Percentiles rank a stretch among this genome's conserved stretches.
These are phyloP conservation scores for Oligia latruncula DNA, from an alignment of 2,888 invertebrate genomes.

Conservation along the genomic window DNA sequence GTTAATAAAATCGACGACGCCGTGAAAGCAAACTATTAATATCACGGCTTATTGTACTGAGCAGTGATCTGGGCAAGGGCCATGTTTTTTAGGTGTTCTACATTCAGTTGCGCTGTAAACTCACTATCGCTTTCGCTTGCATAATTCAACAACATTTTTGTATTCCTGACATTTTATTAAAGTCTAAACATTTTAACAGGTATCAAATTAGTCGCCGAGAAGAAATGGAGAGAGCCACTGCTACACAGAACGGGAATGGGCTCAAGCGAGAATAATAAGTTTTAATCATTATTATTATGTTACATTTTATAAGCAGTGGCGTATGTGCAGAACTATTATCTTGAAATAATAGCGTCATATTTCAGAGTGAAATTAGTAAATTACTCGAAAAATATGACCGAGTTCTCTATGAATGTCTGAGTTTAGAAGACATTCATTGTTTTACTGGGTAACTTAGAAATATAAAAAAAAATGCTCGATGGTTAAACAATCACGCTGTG, in stretches of 20 bases:
- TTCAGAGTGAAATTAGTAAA: slow-evolving; percentile 25
- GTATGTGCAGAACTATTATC: slow-evolving; percentile 33
- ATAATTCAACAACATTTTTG: background rate
- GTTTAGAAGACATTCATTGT: slow-evolving; percentile 43
- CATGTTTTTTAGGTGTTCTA: slow-evolving; percentile 31
- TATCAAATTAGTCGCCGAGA: slow-evolving; percentile 91
- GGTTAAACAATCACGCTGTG: slow-evolving; percentile 71
- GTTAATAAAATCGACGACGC: slow-evolving; percentile 34
- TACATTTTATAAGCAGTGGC: slow-evolving; percentile 35
- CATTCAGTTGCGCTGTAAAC: slow-evolving; percentile 12
- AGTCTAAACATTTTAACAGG: slow-evolving; percentile 70
- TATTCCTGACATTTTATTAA: background rate
- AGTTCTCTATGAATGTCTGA: slow-evolving; percentile 40
- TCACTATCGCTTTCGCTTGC: background rate
- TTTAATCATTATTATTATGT: slow-evolving; percentile 25
- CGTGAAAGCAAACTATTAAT: slow-evolving; percentile 61
- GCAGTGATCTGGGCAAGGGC: slow-evolving; percentile 53
- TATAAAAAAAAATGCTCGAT: slow-evolving; percentile 38
- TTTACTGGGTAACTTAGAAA: slow-evolving; percentile 45
- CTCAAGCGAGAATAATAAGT: slow-evolving; percentile 90
- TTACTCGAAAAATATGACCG: slow-evolving; percentile 31
- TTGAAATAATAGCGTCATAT: slow-evolving; percentile 34
- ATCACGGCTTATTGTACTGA: slow-evolving; percentile 44
- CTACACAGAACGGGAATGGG: slow-evolving; percentile 90
- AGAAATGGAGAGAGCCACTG: slow-evolving; percentile 82